A percentile compares a stretch with the other conserved stretches of the same genome.
Evolutionary conservation across 2,888 invertebrate genomes (phyloP).

Genomic region (Drosophila maculinotata): DNA sequence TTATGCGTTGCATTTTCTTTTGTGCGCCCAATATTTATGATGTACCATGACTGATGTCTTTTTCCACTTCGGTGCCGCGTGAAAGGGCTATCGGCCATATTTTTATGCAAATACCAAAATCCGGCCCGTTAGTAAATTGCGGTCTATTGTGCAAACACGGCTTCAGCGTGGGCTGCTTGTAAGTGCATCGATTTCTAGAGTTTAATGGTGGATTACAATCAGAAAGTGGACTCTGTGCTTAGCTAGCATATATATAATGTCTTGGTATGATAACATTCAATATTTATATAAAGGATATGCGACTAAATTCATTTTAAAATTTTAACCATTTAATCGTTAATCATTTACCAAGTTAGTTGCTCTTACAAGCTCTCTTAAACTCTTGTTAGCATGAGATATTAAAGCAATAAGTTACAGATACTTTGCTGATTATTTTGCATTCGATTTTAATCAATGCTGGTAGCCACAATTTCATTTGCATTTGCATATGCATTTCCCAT

Average conservation of each 20-base stretch:
- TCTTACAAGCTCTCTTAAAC: too few species aligned
- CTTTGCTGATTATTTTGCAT: slow-evolving; percentile 23
- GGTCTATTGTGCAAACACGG: slow-evolving; percentile 33
- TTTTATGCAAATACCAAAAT: slow-evolving; percentile 50
- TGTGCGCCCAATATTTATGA: slow-evolving; percentile 50
- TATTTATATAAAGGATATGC: too few species aligned
- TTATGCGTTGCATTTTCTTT: slow-evolving; percentile 40
- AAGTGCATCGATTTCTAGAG: slow-evolving; percentile 12
- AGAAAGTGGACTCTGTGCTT: not conserved
- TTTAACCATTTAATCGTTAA: too few species aligned
- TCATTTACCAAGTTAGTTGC: too few species aligned
- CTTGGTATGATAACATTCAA: too few species aligned
- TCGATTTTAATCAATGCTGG: slow-evolving; percentile 58
- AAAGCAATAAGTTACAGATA: slow-evolving; percentile 19
- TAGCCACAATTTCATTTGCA: slow-evolving; percentile 52
- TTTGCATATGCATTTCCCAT: slow-evolving; percentile 36
- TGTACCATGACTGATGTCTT: slow-evolving; percentile 50
- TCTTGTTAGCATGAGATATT: not conserved
- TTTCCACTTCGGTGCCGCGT: slow-evolving; percentile 26
- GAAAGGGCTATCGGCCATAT: slow-evolving; percentile 39
- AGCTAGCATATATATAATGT: not conserved
- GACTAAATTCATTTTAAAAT: too few species aligned
- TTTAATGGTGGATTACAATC: too few species aligned
- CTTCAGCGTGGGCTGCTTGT: slow-evolving; percentile 3
- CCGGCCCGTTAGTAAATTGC: slow-evolving; percentile 36